Conservation (phyloP, 2,113 vertebrate species). For the Cyprinodon tularosa region DNA sequence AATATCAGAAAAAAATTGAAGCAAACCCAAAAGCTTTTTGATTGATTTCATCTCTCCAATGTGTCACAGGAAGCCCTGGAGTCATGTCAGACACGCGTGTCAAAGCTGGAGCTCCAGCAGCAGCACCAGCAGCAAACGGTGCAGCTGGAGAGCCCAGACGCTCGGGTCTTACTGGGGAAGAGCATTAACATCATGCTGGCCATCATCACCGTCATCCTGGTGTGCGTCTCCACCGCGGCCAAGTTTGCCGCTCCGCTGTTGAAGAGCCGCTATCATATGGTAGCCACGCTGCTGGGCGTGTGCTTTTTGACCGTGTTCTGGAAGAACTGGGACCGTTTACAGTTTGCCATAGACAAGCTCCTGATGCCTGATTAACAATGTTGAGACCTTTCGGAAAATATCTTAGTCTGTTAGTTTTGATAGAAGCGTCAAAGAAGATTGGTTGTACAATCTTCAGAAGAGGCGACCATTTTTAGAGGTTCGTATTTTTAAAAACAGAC, state of each 20-base stretch:
- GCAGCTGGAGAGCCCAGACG: conserved; percentile 91
- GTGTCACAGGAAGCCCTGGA: conserved; percentile 89
- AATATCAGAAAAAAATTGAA: no score
- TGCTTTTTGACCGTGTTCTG: conserved; percentile 89
- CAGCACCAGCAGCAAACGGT: conserved; percentile 97
- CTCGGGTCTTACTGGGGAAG: conserved; percentile 90
- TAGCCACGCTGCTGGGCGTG: conserved; percentile 85
- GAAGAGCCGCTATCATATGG: conserved; percentile 90
- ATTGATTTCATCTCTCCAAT: neutral
- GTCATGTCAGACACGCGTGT: conserved; percentile 93
- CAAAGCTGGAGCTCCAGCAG: conserved; percentile 95
- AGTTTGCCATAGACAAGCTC: conserved; percentile 85
- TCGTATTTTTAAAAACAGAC: conserved; percentile 34
- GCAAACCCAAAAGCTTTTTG: no score
- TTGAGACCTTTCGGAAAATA: neutral
- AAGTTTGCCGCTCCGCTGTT: conserved; percentile 92
- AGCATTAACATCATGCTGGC: conserved; percentile 97
- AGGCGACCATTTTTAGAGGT: conserved; percentile 27
- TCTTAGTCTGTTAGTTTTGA: conserved; percentile 24
- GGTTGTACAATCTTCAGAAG: conserved; percentile 72
- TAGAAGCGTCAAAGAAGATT: conserved; percentile 55
- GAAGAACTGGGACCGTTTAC: conserved; percentile 93
- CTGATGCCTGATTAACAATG: conserved; percentile 83
- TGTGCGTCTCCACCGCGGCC: conserved; percentile 95
- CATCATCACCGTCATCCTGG: conserved; percentile 94